Conservation (phyloP, 2,888 invertebrate genomes). For the Cryptus viduatorius region DNA sequence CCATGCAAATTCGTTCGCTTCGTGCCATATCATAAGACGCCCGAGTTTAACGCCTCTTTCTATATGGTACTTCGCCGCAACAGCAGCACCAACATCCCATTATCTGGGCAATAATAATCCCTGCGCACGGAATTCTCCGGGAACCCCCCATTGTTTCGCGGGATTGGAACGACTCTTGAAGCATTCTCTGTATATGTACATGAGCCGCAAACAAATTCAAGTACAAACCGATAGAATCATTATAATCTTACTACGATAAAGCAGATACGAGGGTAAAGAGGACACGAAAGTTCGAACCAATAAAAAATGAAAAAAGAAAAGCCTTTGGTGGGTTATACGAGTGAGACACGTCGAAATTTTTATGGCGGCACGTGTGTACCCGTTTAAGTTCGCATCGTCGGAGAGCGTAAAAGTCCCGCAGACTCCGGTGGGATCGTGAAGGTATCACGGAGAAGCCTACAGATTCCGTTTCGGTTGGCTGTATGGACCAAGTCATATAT, state of each 20-base stretch:
- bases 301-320: conserved; percentile 13
- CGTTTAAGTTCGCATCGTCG: conserved; percentile 45
- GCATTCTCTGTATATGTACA: background rate
- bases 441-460: conserved; percentile 40
- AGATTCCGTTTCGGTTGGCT: conserved; percentile 17
- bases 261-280: background rate
- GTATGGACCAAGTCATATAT: conserved; percentile 20
- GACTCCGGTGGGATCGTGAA: conserved; percentile 45
- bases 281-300: conserved; percentile 5
- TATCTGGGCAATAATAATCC: conserved; percentile 54
- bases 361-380: conserved; percentile 26
- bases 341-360: conserved; percentile 34
- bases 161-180: conserved; percentile 38
- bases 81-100: conserved; percentile 31
- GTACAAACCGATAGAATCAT: conserved; percentile 21
- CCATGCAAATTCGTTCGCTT: conserved; percentile 69
- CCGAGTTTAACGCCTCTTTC: conserved; percentile 61
- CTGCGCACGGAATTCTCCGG: conserved; percentile 14
- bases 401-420: conserved; percentile 20
- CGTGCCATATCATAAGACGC: conserved; percentile 64
- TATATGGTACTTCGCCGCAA: conserved; percentile 22
- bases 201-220: conserved; percentile 38
- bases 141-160: conserved; percentile 49
- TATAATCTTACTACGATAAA: conserved; percentile 19
- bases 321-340: background rate